Conservation (phyloP, 2,888 invertebrate species). For the Euphydryas editha region DNA sequence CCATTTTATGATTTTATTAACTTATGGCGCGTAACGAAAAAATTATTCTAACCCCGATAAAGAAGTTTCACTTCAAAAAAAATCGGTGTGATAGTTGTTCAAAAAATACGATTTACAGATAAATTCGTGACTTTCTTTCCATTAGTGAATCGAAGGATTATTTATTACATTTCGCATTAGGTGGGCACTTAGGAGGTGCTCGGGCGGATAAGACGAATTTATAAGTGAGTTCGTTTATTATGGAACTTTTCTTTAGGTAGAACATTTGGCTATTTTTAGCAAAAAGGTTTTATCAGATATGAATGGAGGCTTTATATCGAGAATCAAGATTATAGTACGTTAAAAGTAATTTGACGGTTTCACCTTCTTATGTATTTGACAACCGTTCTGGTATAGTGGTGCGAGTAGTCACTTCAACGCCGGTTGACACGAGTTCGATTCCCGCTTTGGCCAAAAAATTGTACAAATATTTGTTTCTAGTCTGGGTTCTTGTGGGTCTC, state of each 20-base stretch:
- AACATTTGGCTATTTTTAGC: not conserved
- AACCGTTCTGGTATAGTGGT: too few species aligned
- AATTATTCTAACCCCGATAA: too few species aligned
- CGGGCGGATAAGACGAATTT: not conserved
- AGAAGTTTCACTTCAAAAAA: not conserved
- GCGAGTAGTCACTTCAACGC: too few species aligned
- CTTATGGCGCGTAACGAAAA: too few species aligned
- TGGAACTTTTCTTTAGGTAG: not conserved
- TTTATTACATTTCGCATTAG: constrained; percentile 6
- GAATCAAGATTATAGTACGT: too few species aligned
- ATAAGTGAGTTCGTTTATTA: not conserved
- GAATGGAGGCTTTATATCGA: not conserved
- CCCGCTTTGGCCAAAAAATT: too few species aligned
- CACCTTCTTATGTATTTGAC: too few species aligned
- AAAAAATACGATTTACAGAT: constrained; percentile 3
- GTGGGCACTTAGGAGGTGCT: not conserved
- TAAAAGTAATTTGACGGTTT: too few species aligned
- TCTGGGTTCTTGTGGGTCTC: too few species aligned
- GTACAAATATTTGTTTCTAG: too few species aligned
- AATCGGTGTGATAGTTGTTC: not conserved
- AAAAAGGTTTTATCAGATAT: not conserved
- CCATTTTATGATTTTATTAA: too few species aligned
- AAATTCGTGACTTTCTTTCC: constrained; percentile 12
- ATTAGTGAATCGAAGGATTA: constrained; percentile 12
- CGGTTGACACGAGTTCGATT: too few species aligned